These are phyloP conservation scores for Pollachius pollachius DNA, from an alignment of 2,113 vertebrate genomes.

Conservation along the genomic window DNA sequence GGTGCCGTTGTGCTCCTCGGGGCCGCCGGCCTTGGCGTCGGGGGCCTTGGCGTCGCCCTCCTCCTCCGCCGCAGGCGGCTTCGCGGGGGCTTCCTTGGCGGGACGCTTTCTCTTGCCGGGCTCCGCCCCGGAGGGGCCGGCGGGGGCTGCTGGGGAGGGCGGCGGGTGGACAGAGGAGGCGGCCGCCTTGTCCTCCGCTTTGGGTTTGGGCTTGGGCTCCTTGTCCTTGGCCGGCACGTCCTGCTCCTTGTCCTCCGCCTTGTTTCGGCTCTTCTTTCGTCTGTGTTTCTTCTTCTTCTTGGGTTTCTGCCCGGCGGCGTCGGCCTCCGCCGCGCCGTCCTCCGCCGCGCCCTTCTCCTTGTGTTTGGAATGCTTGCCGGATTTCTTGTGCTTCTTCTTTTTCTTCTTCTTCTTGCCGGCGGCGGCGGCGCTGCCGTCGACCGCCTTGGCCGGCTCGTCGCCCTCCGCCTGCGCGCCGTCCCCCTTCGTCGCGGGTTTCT, in stretches of 20 bases:
- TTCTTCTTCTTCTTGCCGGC: conserved; percentile 88
- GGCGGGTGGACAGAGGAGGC: conserved; percentile 29
- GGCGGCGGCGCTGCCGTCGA: conserved; percentile 54
- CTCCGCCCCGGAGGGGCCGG: conserved; percentile 60
- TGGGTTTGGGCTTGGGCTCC: conserved; percentile 55
- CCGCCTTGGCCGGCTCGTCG: conserved; percentile 57
- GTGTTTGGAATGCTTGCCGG: conserved; percentile 82
- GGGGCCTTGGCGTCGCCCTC: conserved; percentile 44
- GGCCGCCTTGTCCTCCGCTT: conserved; percentile 60
- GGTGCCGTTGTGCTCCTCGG: conserved; percentile 77
- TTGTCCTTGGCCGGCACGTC: conserved; percentile 48
- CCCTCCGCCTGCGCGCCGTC: conserved; percentile 35
- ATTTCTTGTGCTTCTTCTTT: conserved; percentile 98
- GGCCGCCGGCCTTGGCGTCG: conserved; percentile 61
- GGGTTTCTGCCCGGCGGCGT: conserved; percentile 77
- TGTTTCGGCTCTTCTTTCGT: conserved; percentile 83
- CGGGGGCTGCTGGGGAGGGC: conserved; percentile 17
- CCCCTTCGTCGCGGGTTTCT: conserved; percentile 42
- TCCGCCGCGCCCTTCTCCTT: conserved; percentile 72
- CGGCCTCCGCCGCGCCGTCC: conserved; percentile 75
- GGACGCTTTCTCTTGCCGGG: conserved; percentile 77
- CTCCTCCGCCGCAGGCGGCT: conserved; percentile 65
- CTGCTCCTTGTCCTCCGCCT: conserved; percentile 54
- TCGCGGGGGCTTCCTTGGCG: conserved; percentile 75
- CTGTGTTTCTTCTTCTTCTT: conserved; percentile 93